These are phyloP conservation scores for Phyllotreta striolata DNA, from an alignment of 2,888 invertebrate genomes.

Conservation along the genomic window DNA sequence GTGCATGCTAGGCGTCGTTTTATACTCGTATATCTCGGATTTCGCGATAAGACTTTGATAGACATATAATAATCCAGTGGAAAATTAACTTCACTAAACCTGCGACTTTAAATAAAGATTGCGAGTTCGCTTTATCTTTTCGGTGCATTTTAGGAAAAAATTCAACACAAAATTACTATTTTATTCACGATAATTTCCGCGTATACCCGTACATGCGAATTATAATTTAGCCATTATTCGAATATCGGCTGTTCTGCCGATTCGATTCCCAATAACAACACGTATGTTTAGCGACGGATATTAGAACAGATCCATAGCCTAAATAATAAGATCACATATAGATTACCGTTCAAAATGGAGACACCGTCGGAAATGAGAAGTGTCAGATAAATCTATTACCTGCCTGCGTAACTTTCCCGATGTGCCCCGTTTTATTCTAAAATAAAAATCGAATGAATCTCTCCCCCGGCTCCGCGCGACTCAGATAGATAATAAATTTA, in stretches of 20 bases:
- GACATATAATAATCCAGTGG: too few species aligned
- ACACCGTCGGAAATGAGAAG: slow-evolving; percentile 35
- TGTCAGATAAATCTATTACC: slow-evolving; percentile 32
- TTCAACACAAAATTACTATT: too few species aligned
- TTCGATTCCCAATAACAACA: neutral
- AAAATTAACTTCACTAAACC: too few species aligned
- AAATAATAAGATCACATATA: slow-evolving; percentile 40
- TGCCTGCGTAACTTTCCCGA: slow-evolving; percentile 4
- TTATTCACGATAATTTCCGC: too few species aligned
- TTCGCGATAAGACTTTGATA: too few species aligned
- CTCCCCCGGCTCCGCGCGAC: neutral
- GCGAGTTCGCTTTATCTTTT: too few species aligned
- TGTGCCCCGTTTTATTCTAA: slow-evolving; percentile 6
- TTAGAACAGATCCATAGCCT: slow-evolving; percentile 36
- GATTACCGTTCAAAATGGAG: slow-evolving; percentile 31
- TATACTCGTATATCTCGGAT: too few species aligned
- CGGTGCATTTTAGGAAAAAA: too few species aligned
- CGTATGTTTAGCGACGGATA: slow-evolving; percentile 32
- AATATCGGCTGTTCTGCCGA: neutral
- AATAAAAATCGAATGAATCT: neutral
- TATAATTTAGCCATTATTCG: neutral
- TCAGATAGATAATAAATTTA: too few species aligned
- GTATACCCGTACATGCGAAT: neutral
- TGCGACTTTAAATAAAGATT: too few species aligned
- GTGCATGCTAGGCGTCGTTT: too few species aligned